phyloP scores from a whole-genome alignment of 2,888 invertebrate genomes.

The Encarsia formosa region DNA sequence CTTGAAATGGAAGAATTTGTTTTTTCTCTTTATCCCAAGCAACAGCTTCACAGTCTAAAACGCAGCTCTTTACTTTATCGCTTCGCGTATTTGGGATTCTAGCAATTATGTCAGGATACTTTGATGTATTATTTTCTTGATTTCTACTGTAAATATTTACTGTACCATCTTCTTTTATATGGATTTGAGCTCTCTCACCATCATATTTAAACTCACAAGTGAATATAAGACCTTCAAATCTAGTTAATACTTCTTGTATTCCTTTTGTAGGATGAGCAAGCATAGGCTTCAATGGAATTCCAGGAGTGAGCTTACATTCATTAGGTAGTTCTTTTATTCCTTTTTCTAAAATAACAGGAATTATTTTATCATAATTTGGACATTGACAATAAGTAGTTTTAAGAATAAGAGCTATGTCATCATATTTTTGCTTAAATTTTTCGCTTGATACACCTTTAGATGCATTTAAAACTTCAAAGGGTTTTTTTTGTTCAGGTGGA shows the following conservation, averaged over 20 bases:
- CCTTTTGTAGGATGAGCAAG: constrained; percentile 96
- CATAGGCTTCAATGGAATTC: constrained; percentile 96
- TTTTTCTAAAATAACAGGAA: constrained; percentile 72
- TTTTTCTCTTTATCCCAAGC: constrained; percentile 88
- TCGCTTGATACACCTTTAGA: constrained; percentile 63
- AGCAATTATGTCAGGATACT: constrained; percentile 91
- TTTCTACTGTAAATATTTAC: constrained; percentile 90
- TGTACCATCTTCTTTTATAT: constrained; percentile 62
- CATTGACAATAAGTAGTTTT: constrained; percentile 97
- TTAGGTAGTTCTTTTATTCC: constrained; percentile 72
- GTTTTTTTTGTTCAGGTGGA: constrained; percentile 66
- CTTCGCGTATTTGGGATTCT: constrained; percentile 61
- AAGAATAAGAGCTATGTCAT: constrained; percentile 69
- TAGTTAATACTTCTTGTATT: constrained; percentile 78
- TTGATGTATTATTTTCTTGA: constrained; percentile 89
- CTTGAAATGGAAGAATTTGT: constrained; percentile 93
- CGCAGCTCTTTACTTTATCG: constrained; percentile 69
- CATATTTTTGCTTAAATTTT: constrained; percentile 69
- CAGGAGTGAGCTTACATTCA: constrained; percentile 83
- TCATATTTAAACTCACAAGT: constrained; percentile 99
- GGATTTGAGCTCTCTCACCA: constrained; percentile 92
- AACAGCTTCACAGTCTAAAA: constrained; percentile 95
- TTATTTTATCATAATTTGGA: constrained; percentile 84
- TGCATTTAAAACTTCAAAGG: constrained; percentile 62
- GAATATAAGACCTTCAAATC: constrained; percentile 77